Evolutionary conservation across 2,888 invertebrate species (phyloP).

Genomic region (Psococerastis gibbosa): DNA sequence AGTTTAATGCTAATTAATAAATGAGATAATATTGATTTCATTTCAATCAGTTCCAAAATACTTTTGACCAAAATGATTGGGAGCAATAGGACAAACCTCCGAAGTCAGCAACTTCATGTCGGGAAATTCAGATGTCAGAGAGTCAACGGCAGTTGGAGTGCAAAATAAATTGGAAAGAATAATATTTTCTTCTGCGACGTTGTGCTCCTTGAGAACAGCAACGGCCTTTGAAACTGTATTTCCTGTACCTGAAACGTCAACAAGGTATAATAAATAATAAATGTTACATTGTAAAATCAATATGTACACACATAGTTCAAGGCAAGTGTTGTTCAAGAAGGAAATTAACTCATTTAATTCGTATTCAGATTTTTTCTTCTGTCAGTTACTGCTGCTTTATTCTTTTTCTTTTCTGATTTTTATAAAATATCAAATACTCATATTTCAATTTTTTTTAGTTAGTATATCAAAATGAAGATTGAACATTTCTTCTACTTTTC

Average conservation of each 20-base stretch:
- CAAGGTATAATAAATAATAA: background rate
- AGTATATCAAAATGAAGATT: no score
- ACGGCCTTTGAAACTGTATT: constrained; percentile 92
- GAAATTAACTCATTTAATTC: no score
- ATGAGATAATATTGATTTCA: no score
- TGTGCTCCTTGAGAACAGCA: constrained; percentile 82
- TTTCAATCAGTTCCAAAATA: constrained; percentile 92
- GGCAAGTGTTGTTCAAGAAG: no score
- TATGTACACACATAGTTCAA: no score
- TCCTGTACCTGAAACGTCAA: constrained; percentile 54
- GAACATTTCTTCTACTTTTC: no score
- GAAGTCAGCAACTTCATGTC: constrained; percentile 89
- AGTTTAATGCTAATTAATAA: no score
- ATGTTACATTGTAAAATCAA: background rate
- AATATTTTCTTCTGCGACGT: constrained; percentile 83
- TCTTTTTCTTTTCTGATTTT: no score
- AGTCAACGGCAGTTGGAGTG: constrained; percentile 76
- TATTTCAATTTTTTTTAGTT: no score
- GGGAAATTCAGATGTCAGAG: constrained; percentile 67
- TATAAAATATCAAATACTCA: no score
- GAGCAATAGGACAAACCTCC: constrained; percentile 85
- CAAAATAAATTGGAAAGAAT: constrained; percentile 95
- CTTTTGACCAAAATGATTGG: constrained; percentile 95
- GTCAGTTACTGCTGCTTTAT: no score
- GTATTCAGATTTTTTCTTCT: no score